Percentiles rank a stretch among this genome's conserved stretches.
phyloP scores from a whole-genome alignment of 2,113 vertebrate genomes.

The Elgaria multicarinata region DNA sequence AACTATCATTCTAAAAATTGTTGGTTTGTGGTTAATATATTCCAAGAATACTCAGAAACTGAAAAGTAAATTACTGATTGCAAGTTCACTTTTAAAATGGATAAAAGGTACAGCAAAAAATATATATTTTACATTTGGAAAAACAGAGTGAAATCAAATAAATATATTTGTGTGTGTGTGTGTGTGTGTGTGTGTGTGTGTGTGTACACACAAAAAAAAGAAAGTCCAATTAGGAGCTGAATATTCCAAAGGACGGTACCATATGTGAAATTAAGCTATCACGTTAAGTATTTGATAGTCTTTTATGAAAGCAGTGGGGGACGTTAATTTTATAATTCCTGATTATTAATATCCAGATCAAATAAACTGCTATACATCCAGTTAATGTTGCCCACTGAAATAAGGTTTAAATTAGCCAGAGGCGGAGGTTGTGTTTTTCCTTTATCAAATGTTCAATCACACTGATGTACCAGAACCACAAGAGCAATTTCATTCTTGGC shows the following conservation, averaged over 20 bases:
- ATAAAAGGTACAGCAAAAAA: neutral
- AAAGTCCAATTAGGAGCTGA: neutral
- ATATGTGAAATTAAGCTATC: neutral
- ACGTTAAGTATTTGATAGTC: neutral
- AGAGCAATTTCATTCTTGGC: constrained; percentile 74
- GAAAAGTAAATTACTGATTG: neutral
- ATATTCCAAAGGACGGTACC: neutral
- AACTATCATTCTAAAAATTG: neutral
- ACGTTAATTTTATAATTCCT: neutral
- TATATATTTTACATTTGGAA: neutral
- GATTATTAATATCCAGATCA: constrained; percentile 12
- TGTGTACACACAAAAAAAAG: neutral
- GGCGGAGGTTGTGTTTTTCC: constrained; percentile 26
- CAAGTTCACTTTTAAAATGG: neutral
- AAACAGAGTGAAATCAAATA: neutral
- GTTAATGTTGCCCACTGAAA: constrained; percentile 50
- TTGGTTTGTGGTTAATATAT: neutral
- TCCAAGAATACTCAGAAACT: neutral
- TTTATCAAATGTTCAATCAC: constrained; percentile 54
- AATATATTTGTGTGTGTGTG: neutral
- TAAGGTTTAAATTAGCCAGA: constrained; percentile 61
- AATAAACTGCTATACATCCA: constrained; percentile 27
- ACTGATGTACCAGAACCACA: constrained; percentile 70
- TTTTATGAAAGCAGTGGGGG: constrained; percentile 40
- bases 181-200: too few species aligned